Conservation (phyloP, 2,113 vertebrate species). For the Orcinus orca region DNA sequence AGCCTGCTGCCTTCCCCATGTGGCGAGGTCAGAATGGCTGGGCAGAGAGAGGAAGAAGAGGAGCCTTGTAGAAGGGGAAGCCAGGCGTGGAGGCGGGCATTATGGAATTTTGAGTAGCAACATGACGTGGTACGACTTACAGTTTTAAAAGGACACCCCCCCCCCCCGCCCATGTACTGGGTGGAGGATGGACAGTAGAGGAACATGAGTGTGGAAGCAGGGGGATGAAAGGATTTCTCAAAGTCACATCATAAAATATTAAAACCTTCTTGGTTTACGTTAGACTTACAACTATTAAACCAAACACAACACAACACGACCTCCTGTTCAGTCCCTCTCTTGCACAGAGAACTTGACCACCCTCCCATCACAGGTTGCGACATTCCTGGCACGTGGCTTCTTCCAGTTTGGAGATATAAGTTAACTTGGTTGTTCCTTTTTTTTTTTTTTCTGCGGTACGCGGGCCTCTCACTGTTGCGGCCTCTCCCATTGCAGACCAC, state of each 20-base stretch:
- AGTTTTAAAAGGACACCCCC: background rate
- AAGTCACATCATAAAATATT: background rate
- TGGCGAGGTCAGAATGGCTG: background rate
- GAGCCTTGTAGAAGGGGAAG: background rate
- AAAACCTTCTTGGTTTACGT: background rate
- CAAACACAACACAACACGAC: background rate
- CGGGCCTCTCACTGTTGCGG: no score
- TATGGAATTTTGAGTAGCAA: background rate
- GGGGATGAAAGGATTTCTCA: background rate
- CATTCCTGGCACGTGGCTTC: background rate
- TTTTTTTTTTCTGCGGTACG: no score
- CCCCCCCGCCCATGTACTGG: fast-evolving
- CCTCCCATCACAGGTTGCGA: fast-evolving
- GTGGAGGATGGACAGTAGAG: background rate
- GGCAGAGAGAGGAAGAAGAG: background rate
- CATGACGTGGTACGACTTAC: fast-evolving
- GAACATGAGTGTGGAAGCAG: background rate
- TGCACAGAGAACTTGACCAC: background rate
- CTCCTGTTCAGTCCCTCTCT: background rate
- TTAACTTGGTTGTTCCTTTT: background rate
- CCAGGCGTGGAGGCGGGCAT: background rate
- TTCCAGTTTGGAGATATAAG: background rate
- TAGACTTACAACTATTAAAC: background rate
- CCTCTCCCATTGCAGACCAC: no score
- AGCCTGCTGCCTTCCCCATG: background rate